Percentiles rank a stretch among this genome's conserved stretches.
Evolutionary conservation across 2,888 invertebrate species (phyloP).

Genomic region (Nudaria mundana): DNA sequence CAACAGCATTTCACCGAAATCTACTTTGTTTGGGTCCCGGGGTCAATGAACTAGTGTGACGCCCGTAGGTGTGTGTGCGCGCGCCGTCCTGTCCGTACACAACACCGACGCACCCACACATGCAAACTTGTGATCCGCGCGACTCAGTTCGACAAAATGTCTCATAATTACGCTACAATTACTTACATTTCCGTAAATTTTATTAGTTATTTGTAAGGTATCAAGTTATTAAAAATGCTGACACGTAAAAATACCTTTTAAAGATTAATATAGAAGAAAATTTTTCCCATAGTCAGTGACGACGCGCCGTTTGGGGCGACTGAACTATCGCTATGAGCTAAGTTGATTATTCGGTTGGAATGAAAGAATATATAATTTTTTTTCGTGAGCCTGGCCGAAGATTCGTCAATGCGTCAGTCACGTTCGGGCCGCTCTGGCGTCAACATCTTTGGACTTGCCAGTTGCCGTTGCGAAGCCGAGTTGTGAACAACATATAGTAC

Average conservation of each 20-base stretch:
- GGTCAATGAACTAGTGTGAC: constrained; percentile 72
- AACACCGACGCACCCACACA: constrained; percentile 59
- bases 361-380: constrained; percentile 75
- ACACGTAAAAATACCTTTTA: constrained; percentile 42
- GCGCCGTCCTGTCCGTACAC: constrained; percentile 52
- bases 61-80: constrained; percentile 65
- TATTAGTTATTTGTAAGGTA: constrained; percentile 35
- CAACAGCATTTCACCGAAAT: constrained; percentile 80
- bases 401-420: constrained; percentile 79
- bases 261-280: constrained; percentile 36
- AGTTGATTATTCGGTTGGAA: constrained; percentile 75
- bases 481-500: constrained; percentile 77
- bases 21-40: constrained; percentile 79
- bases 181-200: constrained; percentile 39
- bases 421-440: constrained; percentile 65
- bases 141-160: constrained; percentile 54
- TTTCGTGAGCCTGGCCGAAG: constrained; percentile 73
- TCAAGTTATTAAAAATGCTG: constrained; percentile 14
- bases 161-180: constrained; percentile 61
- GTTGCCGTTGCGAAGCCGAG: constrained; percentile 60
- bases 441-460: constrained; percentile 63
- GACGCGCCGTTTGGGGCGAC: constrained; percentile 51
- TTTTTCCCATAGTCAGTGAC: constrained; percentile 36
- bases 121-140: constrained; percentile 41
- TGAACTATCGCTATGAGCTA: constrained; percentile 77